Percentiles rank a stretch among this genome's conserved stretches.
Evolutionary conservation across 2,797 vertebrate genomes (phyloP).

Genomic region (Tolypeutes matacus): DNA sequence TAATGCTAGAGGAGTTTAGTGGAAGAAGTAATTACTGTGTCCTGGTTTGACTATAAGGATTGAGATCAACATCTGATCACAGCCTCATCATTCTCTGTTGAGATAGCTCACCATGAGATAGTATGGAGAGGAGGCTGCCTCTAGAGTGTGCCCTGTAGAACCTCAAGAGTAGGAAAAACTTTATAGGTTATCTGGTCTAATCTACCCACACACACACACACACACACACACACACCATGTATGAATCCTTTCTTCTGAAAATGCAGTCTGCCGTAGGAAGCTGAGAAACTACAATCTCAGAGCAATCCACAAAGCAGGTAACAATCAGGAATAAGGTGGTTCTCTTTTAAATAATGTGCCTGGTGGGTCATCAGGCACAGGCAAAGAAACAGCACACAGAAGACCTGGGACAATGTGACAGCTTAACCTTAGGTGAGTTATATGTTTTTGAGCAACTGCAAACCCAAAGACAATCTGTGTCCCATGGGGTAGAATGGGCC

Average conservation of each 20-base stretch:
- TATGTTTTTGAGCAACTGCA: slow-evolving; percentile 53
- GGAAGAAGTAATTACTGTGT: not conserved
- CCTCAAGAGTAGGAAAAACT: slow-evolving; percentile 10
- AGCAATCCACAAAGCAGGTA: not conserved
- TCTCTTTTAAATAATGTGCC: slow-evolving; percentile 40
- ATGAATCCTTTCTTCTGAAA: slow-evolving; percentile 52
- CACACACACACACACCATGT: not conserved
- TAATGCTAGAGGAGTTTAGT: not conserved
- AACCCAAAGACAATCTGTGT: slow-evolving; percentile 18
- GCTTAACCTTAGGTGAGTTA: not conserved
- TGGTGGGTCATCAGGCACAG: slow-evolving; percentile 19
- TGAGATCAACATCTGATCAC: slow-evolving; percentile 11
- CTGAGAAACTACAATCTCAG: slow-evolving; percentile 25
- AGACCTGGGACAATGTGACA: slow-evolving; percentile 36
- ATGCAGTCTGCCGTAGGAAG: not conserved
- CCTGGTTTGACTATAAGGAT: not conserved
- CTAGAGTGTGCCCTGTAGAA: not conserved
- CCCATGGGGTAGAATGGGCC: not conserved
- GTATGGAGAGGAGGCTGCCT: not conserved
- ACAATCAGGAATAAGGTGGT: slow-evolving; percentile 44
- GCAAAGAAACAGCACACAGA: slow-evolving; percentile 46
- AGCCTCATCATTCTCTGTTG: slow-evolving; percentile 19
- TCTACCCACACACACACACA: not conserved
- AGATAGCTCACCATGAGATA: not conserved
- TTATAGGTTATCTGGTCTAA: slow-evolving; percentile 34